Base-by-base conservation (phyloP, 2,888 invertebrate genomes). In the Pilophorus perplexus region DNA sequence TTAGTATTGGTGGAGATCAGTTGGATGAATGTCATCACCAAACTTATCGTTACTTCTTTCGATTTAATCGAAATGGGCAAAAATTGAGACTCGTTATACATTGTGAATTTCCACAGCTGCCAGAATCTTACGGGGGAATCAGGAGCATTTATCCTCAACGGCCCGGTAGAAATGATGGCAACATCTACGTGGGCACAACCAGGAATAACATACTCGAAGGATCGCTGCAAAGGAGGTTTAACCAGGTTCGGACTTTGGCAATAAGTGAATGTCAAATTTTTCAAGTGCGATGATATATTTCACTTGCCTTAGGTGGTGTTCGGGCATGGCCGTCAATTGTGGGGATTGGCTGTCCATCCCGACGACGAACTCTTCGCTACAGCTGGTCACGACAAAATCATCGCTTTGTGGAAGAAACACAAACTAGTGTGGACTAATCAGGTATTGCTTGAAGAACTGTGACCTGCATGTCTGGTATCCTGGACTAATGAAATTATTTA, bases 341-440 rank as follows among this genome's bases (percentile, higher is more conserved):
- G 90, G 86, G 93, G 93, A 0, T 77, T 94, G 65, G 90, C 92
- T 2, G 89, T 91, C 1, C 93, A 94, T 77, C 93, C 93, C 0
- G 90, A 91, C 72, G 91, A 91, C 74, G 93, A 93, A 77, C 84
- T 92, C 71, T 93, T 93, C 75, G 91, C 93, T 1, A 92, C 94
- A 0, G 93, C 93, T 1, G 94, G 94, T 0, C 89, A 90, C 74
- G 94, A 94, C 76, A 90, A 91, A 76, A 88, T 89, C 73, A 90
- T 95, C 70, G 91, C 91, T 2, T 79, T 93, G 46, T 95, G 95
- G 95, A 85, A 90, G 68, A 87, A 90, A 68, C 92, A 91, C 76
- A 90, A 90, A 78, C 81, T 93, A 10, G 82, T 92, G 46, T 94
- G 93, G 88, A 88, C 86, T 62, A 87, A 89, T 40, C 89, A 90